A percentile compares a stretch with the other conserved stretches of the same genome.
Conservation (phyloP, 1,140 invertebrate species). For the Drosophila nasuta region DNA sequence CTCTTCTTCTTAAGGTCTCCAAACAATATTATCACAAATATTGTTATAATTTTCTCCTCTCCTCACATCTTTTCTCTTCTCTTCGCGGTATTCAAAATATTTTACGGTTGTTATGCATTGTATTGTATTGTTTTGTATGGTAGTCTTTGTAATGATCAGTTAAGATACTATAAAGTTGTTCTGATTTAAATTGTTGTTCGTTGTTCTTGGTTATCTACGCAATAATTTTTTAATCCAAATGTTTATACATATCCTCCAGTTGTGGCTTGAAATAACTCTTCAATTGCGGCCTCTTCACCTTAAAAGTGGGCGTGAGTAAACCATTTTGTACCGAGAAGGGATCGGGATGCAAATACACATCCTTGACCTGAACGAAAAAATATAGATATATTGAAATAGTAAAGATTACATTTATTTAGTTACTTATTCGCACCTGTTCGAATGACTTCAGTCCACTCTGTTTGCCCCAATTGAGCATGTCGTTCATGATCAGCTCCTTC, state of each 20-base stretch:
- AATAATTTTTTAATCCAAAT: conserved; percentile 82
- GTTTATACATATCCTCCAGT: conserved; percentile 95
- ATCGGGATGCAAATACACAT: conserved; percentile 96
- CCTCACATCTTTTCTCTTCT: conserved; percentile 14
- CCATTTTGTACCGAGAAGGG: conserved; percentile 98
- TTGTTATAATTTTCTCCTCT: conserved; percentile 34
- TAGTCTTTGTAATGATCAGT: conserved; percentile 71
- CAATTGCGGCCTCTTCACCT: conserved; percentile 96
- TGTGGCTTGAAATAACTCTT: conserved; percentile 95
- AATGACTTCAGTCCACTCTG: conserved; percentile 96
- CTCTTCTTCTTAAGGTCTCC: conserved; percentile 23
- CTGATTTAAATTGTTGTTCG: conserved; percentile 51
- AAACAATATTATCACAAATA: conserved; percentile 59
- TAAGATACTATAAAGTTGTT: conserved; percentile 44
- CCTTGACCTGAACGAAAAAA: conserved; percentile 91
- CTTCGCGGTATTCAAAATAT: conserved; percentile 55
- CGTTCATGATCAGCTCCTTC: conserved; percentile 95
- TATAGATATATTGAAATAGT: not conserved
- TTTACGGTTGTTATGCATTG: conserved; percentile 33
- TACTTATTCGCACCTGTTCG: conserved; percentile 92
- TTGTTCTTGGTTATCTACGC: conserved; percentile 53
- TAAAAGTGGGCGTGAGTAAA: conserved; percentile 97
- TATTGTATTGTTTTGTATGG: conserved; percentile 60
- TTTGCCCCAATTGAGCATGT: conserved; percentile 95
- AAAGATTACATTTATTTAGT: not conserved